Base-by-base conservation (phyloP, 1,140 invertebrate species). In the Drepana arcuata region DNA sequence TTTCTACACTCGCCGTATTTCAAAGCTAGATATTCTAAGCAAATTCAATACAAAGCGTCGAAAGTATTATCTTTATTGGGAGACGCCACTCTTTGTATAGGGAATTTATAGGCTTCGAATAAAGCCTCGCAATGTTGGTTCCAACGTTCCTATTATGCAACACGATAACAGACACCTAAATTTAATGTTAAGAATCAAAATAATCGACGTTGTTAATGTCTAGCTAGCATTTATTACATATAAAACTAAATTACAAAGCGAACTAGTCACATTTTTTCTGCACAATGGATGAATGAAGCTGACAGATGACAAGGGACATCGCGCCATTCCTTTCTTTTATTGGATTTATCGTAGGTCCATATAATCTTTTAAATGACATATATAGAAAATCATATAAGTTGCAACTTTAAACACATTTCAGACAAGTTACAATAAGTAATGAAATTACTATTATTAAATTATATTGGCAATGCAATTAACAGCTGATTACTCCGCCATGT, bases 401-500 rank as follows among this genome's bases (percentile, higher is more conserved):
- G 14, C 29, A 26, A 12, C 32, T 25, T 9, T 6, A 18, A 16
- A 27, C 14, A 25, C 16, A 16, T 16, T 21, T 21, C 6, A 34
- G 7, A 5, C 14, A 28, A 42, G 45, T 37, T 30, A 16, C 12
- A 31, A 7, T 26, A 41, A 38, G 45, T 12, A 39, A 10, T 33
- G 16, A 44, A 50, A 25, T 54, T 60, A 54, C 43, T 49, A 48
- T 41, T n/a, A n/a, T n/a, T n/a, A n/a, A n/a, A n/a, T 42, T 46
- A 73, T 61, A 55, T 64, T 71, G 64, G 64, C 70, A 78, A 75
- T 69, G 73, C 73, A 77, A 78, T 77, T 81, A 81, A 74, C 77
- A 81, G 77, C 77, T 81, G 77, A 81, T 81, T 81, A 81, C 65
- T 75, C 66, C 72, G 77, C 77, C 74, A 81, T 77, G 66, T 63